Evolutionary conservation across 2,113 vertebrate species (phyloP).

Genomic region (Enhydra lutris): DNA sequence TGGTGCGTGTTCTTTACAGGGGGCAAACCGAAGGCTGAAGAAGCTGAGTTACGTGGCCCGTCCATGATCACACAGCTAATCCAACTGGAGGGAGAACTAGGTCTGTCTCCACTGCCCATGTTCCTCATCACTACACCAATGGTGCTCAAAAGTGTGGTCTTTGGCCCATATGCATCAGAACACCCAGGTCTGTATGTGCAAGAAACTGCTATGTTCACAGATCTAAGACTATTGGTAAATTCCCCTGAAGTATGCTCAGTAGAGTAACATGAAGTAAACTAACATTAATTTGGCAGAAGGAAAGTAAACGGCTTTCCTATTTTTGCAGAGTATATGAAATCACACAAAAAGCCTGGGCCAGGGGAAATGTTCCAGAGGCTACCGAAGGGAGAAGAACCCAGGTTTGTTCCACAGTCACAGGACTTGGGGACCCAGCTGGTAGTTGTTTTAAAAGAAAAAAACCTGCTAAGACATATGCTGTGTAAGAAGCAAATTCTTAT

Average conservation of each 20-base stretch:
- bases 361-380: not conserved
- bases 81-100: not conserved
- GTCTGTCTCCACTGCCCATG: not conserved
- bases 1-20: not conserved
- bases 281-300: not conserved
- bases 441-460: not conserved
- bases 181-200: not conserved
- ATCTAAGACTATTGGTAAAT: not conserved
- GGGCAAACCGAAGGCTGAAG: not conserved
- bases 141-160: not conserved
- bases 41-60: too few species aligned
- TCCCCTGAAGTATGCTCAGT: not conserved
- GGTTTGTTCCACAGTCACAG: not conserved
- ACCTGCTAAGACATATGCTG: not conserved
- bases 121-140: not conserved
- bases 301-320: not conserved
- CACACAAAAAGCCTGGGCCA: not conserved
- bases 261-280: not conserved
- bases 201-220: not conserved
- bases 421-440: not conserved
- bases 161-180: not conserved
- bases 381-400: not conserved
- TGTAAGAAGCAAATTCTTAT: not conserved
- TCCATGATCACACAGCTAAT: not conserved
- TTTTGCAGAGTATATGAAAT: not conserved